Evolutionary conservation across 2,797 vertebrate species (phyloP).

Genomic region (Tiaroga cobitis): DNA sequence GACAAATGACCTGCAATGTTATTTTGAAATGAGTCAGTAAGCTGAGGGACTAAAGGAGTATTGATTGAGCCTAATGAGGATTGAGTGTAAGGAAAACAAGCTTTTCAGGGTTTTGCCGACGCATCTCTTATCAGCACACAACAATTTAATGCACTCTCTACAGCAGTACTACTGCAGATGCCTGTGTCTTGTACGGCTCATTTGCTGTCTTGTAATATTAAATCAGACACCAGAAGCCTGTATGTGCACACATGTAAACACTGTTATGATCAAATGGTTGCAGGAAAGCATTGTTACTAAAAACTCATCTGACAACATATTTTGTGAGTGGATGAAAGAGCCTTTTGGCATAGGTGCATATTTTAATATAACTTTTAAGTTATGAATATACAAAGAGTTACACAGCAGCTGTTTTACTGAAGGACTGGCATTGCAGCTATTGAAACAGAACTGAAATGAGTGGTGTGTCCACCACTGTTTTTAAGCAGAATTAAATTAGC

Average conservation of each 20-base stretch:
- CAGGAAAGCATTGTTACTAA: neutral
- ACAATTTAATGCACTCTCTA: constrained; percentile 1
- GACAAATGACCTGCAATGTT: constrained; percentile 98
- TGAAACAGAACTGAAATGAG: neutral
- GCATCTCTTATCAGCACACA: constrained; percentile 75
- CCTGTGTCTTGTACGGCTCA: constrained; percentile 8
- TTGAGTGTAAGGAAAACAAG: constrained; percentile 91
- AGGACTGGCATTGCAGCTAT: neutral
- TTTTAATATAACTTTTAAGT: neutral
- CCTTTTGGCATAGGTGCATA: neutral
- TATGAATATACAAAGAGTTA: neutral
- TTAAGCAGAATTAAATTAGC: neutral
- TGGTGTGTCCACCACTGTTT: neutral
- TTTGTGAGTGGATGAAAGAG: neutral
- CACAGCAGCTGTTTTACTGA: neutral
- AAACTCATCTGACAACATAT: neutral
- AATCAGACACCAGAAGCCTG: neutral
- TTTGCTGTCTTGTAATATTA: constrained; percentile 29
- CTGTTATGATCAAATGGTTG: neutral
- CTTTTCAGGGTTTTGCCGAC: constrained; percentile 79
- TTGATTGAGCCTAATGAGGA: constrained; percentile 98
- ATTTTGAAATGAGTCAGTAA: constrained; percentile 98
- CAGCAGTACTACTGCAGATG: constrained; percentile 21
- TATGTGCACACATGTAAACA: neutral
- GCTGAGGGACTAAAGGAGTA: constrained; percentile 95